phyloP scores from a whole-genome alignment of 2,888 invertebrate genomes.

The Athalia circularis region DNA sequence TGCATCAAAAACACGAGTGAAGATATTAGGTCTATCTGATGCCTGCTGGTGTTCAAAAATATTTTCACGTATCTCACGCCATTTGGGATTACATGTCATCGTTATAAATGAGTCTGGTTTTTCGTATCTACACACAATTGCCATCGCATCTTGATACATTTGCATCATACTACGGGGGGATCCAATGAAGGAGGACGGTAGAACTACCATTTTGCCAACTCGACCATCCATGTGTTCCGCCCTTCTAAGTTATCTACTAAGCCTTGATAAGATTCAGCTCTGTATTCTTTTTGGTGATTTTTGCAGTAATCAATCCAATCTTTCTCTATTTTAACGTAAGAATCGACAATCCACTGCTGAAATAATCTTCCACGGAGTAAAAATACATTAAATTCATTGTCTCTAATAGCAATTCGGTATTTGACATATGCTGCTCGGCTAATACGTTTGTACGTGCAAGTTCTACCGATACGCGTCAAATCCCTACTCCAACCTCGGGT shows the following conservation, averaged over 20 bases:
- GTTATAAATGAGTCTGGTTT: constrained; percentile 10
- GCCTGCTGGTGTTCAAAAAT: constrained; percentile 45
- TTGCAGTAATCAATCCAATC: constrained; percentile 8
- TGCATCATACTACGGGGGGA: constrained; percentile 7
- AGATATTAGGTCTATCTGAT: constrained; percentile 53
- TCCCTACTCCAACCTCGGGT: too few species aligned
- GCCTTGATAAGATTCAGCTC: constrained; percentile 5
- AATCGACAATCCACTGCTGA: not conserved
- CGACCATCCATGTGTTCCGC: not conserved
- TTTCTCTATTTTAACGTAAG: constrained; percentile 17
- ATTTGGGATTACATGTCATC: constrained; percentile 6
- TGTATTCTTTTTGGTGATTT: not conserved
- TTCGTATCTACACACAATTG: not conserved
- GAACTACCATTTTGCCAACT: constrained; percentile 2
- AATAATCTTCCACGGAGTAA: too few species aligned
- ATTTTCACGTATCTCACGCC: constrained; percentile 4
- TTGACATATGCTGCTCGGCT: too few species aligned
- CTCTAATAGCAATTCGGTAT: too few species aligned
- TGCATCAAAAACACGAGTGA: constrained; percentile 50
- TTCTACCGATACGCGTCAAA: too few species aligned
- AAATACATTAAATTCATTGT: too few species aligned
- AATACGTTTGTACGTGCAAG: too few species aligned
- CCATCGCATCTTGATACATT: constrained; percentile 10
- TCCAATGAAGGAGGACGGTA: constrained; percentile 16
- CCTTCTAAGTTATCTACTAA: not conserved